Percentiles rank a stretch among this genome's conserved stretches.
Conservation (phyloP, 2,888 invertebrate genomes). For the Rhopalosiphum nymphaeae region DNA sequence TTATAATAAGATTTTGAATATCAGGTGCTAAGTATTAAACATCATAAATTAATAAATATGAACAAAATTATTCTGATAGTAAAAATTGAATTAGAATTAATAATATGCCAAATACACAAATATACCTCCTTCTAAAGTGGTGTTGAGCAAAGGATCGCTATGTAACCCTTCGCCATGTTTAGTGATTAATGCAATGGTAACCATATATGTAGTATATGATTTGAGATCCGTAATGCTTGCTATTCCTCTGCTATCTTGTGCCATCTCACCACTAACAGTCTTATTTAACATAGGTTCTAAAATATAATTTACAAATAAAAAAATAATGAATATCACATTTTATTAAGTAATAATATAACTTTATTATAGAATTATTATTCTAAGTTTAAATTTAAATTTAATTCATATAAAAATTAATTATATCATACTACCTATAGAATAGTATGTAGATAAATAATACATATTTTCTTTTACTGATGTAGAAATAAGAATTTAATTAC, state of each 20-base stretch:
- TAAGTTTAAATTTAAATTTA: neutral
- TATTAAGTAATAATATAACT: neutral
- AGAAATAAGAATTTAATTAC: neutral
- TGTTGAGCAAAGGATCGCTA: slow-evolving; percentile 76
- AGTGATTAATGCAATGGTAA: slow-evolving; percentile 78
- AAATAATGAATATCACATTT: neutral
- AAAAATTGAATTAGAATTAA: neutral
- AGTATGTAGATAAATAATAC: neutral
- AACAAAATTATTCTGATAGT: neutral
- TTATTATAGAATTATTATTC: neutral
- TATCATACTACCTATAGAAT: neutral
- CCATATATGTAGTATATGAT: slow-evolving; percentile 82
- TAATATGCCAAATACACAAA: neutral
- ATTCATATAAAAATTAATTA: neutral
- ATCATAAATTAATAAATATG: slow-evolving; percentile 66
- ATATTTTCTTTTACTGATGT: neutral
- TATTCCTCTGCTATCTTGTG: slow-evolving; percentile 71
- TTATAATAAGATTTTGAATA: slow-evolving; percentile 74
- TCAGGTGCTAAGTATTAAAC: slow-evolving; percentile 74
- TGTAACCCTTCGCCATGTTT: slow-evolving; percentile 73
- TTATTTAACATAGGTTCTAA: slow-evolving; percentile 66
- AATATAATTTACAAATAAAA: neutral
- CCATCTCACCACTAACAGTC: slow-evolving; percentile 50
- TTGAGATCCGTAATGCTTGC: slow-evolving; percentile 75
- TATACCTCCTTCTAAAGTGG: slow-evolving; percentile 79